A percentile compares a stretch with the other conserved stretches of the same genome.
Conservation (phyloP, 2,797 vertebrate genomes). For the Ambastaia sidthimunki region DNA sequence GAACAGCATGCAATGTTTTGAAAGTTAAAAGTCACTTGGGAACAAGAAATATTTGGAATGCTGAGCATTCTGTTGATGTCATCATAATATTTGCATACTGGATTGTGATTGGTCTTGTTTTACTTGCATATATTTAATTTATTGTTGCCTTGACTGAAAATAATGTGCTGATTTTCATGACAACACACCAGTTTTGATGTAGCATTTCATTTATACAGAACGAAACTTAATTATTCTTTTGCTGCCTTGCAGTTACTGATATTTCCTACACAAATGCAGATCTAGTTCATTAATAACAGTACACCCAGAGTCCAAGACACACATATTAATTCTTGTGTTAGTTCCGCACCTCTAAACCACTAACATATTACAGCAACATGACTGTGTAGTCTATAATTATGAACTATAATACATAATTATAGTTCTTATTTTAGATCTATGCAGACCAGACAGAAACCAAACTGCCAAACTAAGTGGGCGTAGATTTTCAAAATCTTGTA, state of each 20-base stretch:
- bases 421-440: background rate
- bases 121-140: background rate
- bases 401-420: background rate
- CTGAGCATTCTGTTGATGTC: too few species aligned
- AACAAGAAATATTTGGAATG: too few species aligned
- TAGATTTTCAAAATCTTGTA: background rate
- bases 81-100: background rate
- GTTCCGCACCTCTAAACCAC: background rate
- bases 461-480: background rate
- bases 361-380: background rate
- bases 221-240: background rate
- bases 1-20: too few species aligned
- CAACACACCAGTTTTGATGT: background rate
- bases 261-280: background rate
- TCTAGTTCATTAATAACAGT: conserved; percentile 8
- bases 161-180: too few species aligned
- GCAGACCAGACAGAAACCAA: background rate
- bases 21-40: too few species aligned
- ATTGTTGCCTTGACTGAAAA: background rate
- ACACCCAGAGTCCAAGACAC: background rate
- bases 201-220: background rate
- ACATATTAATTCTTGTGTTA: conserved; percentile 3
- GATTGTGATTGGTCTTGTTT: background rate
- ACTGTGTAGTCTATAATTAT: background rate
- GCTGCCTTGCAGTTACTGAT: background rate